These are phyloP conservation scores for Allochrocebus solatus DNA, from an alignment of 2,797 vertebrate species.

Conservation along the genomic window DNA sequence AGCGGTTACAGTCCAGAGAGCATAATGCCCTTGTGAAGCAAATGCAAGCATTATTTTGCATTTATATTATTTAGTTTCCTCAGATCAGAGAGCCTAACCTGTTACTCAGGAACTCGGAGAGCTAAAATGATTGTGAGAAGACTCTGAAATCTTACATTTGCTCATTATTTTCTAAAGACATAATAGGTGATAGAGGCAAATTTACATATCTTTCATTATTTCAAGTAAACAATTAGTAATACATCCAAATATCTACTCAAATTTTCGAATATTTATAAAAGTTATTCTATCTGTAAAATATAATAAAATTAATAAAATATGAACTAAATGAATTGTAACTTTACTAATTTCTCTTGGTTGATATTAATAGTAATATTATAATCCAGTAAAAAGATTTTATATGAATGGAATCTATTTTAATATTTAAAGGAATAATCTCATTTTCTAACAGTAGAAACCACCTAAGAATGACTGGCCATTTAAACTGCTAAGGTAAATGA, in stretches of 20 bases:
- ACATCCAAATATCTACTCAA: not conserved
- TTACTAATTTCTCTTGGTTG: conserved; percentile 24
- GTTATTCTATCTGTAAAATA: not conserved
- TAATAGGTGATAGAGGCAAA: not conserved
- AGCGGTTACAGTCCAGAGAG: not conserved
- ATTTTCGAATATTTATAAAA: not conserved
- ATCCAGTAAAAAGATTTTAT: conserved; percentile 5
- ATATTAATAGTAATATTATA: not conserved
- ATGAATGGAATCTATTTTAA: not conserved
- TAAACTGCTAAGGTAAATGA: not conserved
- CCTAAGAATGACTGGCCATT: not conserved
- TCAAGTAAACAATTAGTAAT: not conserved
- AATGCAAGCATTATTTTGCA: not conserved
- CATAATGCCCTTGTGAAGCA: not conserved
- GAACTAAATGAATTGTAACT: not conserved
- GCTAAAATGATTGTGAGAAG: not conserved
- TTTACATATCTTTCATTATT: not conserved
- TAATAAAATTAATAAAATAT: not conserved
- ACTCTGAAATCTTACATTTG: not conserved
- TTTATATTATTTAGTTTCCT: not conserved
- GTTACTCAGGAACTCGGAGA: not conserved
- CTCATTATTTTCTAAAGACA: not conserved
- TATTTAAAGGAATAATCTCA: not conserved
- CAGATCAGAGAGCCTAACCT: not conserved
- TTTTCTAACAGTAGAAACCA: not conserved